These are phyloP conservation scores for Rhagologus leucostigma DNA, from an alignment of 2,113 vertebrate species.

Conservation along the genomic window DNA sequence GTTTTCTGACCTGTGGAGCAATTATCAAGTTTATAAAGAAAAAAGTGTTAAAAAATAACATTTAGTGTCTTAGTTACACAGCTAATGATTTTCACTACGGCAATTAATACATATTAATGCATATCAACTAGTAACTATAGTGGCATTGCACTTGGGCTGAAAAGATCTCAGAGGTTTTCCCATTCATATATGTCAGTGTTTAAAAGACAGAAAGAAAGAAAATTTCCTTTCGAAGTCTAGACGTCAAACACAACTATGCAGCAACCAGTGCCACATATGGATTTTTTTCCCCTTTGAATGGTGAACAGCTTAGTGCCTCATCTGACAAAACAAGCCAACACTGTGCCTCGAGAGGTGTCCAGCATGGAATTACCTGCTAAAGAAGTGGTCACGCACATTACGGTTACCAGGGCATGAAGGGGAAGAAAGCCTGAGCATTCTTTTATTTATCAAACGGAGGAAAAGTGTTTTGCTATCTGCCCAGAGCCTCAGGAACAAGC, in stretches of 20 bases:
- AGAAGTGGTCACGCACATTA: neutral
- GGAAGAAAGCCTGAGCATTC: neutral
- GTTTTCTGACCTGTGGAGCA: neutral
- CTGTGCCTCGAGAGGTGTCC: neutral
- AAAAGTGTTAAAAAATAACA: neutral
- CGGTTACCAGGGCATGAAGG: neutral
- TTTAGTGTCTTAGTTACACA: neutral
- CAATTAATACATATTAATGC: neutral
- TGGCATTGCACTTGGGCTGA: neutral
- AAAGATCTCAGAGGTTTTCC: neutral
- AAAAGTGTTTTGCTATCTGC: neutral
- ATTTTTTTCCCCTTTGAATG: neutral
- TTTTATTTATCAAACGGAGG: neutral
- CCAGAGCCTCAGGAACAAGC: neutral
- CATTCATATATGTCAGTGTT: neutral
- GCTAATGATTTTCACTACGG: neutral
- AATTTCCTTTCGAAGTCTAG: neutral
- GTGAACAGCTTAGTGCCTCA: neutral
- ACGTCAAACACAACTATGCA: neutral
- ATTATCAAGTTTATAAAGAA: neutral
- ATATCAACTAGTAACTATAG: neutral
- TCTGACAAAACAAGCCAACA: neutral
- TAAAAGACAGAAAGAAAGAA: neutral
- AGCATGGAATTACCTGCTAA: neutral
- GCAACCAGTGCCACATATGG: neutral